Conservation (phyloP, 2,113 vertebrate species). For the Donacobius atricapilla region DNA sequence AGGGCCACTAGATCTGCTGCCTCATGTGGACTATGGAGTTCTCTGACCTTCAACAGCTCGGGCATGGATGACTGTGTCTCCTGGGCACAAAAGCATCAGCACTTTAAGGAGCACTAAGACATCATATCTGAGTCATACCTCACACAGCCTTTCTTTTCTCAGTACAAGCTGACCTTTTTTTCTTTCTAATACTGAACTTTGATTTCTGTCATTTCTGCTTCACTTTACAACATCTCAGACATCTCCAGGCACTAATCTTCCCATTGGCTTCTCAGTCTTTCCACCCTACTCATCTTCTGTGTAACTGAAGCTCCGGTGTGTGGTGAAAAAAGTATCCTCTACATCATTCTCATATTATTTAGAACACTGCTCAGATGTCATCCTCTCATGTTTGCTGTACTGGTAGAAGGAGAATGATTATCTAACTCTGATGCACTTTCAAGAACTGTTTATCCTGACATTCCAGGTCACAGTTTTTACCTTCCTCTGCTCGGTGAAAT, state of each 20-base stretch:
- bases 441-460: neutral
- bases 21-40: accelerated
- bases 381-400: neutral
- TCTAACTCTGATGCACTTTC: neutral
- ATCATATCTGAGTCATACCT: neutral
- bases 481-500: neutral
- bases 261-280: neutral
- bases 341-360: neutral
- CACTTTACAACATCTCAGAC: neutral
- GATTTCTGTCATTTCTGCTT: neutral
- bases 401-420: neutral
- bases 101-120: neutral
- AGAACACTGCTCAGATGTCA: neutral
- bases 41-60: neutral
- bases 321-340: neutral
- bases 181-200: neutral
- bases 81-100: neutral
- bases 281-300: neutral
- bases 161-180: neutral
- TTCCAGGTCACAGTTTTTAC: neutral
- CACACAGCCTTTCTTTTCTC: neutral
- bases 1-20: neutral
- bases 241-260: neutral
- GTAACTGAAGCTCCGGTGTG: conserved; percentile 44
- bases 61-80: neutral